Conservation (phyloP, 2,888 invertebrate genomes). For the Osmoderma eremita region DNA sequence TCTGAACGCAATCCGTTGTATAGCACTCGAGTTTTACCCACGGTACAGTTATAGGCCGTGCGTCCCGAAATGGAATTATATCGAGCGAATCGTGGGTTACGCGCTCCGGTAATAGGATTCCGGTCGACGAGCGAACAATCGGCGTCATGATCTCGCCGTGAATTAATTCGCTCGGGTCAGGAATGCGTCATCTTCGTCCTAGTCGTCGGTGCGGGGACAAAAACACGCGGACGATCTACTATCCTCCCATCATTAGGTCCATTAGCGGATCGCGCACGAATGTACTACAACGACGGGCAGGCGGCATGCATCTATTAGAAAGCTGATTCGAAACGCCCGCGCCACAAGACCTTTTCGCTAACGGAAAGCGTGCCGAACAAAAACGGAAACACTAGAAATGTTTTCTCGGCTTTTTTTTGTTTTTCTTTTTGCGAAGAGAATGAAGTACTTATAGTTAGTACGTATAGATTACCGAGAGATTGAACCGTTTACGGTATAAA, state of each 20-base stretch:
- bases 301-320: slow-evolving; percentile 1
- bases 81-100: slow-evolving; percentile 1
- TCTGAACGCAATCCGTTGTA: neutral
- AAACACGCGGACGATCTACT: neutral
- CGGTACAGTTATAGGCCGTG: neutral
- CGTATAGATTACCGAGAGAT: too few species aligned
- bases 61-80: neutral
- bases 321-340: neutral
- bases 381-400: too few species aligned
- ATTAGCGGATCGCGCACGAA: neutral
- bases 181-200: too few species aligned
- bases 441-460: too few species aligned
- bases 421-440: too few species aligned
- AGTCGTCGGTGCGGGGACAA: neutral
- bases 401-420: too few species aligned
- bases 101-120: too few species aligned
- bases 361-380: too few species aligned
- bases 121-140: neutral
- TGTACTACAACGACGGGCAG: neutral
- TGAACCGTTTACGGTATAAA: too few species aligned
- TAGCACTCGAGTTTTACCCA: slow-evolving; percentile 8
- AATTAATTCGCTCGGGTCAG: neutral
- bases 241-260: slow-evolving; percentile 6
- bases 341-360: too few species aligned
- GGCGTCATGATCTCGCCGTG: slow-evolving; percentile 12